Evolutionary conservation across 2,113 vertebrate genomes (phyloP).

Genomic region (Pseudopipra pipra): DNA sequence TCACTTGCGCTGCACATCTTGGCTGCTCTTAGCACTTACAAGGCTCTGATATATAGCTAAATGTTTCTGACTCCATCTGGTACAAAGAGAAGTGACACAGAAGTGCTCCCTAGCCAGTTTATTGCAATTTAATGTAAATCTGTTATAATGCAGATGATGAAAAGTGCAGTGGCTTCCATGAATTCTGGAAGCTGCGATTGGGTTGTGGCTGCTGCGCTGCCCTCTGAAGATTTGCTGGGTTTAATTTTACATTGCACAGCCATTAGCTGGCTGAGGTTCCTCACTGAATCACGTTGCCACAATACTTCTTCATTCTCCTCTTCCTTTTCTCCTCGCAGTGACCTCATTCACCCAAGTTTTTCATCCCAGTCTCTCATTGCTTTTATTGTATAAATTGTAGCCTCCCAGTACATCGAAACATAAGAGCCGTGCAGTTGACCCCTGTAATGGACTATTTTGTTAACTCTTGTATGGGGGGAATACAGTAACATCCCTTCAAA

Average conservation of each 20-base stretch:
- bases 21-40: constrained; percentile 20
- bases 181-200: constrained; percentile 2
- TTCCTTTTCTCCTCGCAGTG: background rate
- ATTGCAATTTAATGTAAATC: constrained; percentile 56
- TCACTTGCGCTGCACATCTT: background rate
- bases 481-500: background rate
- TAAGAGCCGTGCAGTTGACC: background rate
- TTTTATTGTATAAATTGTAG: background rate
- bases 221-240: constrained; percentile 29
- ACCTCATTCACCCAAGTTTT: background rate
- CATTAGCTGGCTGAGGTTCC: background rate
- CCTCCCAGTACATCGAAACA: background rate
- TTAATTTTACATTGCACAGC: constrained; percentile 23
- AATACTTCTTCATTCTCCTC: background rate
- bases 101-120: constrained; percentile 47
- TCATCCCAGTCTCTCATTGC: background rate
- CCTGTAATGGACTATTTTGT: background rate
- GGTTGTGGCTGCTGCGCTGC: background rate
- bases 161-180: constrained; percentile 2
- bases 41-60: constrained; percentile 41
- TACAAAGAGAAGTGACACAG: constrained; percentile 37
- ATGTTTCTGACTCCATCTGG: constrained; percentile 54
- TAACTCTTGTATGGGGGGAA: background rate
- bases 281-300: background rate
- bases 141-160: constrained; percentile 44